Evolutionary conservation across 2,113 vertebrate species (phyloP).

Genomic region (Numida meleagris): DNA sequence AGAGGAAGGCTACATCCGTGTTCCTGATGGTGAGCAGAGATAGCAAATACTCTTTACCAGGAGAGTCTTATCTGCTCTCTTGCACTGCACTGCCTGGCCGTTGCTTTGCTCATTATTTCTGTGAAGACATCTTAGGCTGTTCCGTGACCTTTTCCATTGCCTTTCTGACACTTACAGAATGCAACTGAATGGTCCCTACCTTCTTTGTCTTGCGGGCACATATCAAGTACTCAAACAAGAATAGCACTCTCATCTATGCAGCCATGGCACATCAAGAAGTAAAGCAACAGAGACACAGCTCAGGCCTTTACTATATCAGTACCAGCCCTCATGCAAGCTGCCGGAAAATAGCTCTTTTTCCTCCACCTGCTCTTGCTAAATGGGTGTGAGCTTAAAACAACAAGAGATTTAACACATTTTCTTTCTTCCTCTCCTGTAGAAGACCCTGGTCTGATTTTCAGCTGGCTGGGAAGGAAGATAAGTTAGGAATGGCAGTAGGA

Average conservation of each 20-base stretch:
- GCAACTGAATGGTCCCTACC: background rate
- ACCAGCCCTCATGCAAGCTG: background rate
- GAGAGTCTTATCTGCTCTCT: background rate
- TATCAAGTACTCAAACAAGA: background rate
- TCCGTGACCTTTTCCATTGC: background rate
- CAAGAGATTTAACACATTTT: background rate
- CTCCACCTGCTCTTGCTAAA: background rate
- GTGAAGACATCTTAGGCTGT: background rate
- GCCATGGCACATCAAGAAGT: background rate
- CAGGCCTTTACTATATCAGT: background rate
- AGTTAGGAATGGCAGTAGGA: background rate
- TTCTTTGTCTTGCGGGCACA: background rate
- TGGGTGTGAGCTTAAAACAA: background rate
- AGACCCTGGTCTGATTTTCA: background rate
- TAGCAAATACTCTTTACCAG: background rate
- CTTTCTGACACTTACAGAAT: background rate
- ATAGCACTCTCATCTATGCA: background rate
- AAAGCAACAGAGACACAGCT: background rate
- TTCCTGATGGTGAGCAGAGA: background rate
- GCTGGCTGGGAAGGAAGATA: background rate
- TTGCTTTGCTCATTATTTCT: background rate
- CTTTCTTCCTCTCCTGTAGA: background rate
- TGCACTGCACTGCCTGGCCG: background rate
- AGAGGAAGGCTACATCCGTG: background rate
- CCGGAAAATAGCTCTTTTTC: background rate